Conservation (phyloP, 2,888 invertebrate species). For the Amiota mariae region DNA sequence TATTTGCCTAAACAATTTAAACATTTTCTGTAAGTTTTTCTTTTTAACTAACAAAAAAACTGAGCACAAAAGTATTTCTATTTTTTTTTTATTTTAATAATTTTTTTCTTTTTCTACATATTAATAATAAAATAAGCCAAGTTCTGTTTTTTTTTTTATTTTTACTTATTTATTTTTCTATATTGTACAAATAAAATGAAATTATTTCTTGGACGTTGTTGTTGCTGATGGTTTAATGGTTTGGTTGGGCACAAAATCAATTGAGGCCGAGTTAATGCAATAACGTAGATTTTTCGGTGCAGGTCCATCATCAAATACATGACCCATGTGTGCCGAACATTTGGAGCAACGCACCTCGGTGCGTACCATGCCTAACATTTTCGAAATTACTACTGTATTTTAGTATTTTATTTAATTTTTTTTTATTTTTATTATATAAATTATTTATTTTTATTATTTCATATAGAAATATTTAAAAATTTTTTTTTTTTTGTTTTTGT, state of each 20-base stretch:
- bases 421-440: conserved; percentile 18
- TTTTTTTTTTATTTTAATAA: neutral
- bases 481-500: conserved; percentile 33
- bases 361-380: conserved; percentile 88
- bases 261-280: conserved; percentile 93
- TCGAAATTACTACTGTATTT: conserved; percentile 76
- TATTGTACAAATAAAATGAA: neutral
- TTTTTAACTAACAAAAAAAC: conserved; percentile 30
- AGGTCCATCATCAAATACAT: conserved; percentile 97
- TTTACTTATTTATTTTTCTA: neutral
- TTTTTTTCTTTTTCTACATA: conserved; percentile 7
- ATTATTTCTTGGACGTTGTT: conserved; percentile 63
- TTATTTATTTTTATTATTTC: conserved; percentile 29
- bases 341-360: conserved; percentile 96
- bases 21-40: too few relatives aligned
- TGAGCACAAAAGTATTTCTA: conserved; percentile 5
- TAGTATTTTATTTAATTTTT: conserved; percentile 51
- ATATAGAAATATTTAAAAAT: too few relatives aligned
- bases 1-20: neutral
- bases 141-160: neutral
- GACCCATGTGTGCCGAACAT: conserved; percentile 96
- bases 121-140: neutral
- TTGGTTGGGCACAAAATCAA: conserved; percentile 67
- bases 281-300: conserved; percentile 93
- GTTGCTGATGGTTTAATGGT: conserved; percentile 51